Percentiles rank a stretch among this genome's conserved stretches.
These are phyloP conservation scores for Physocephala rufipes DNA, from an alignment of 2,888 invertebrate genomes.

Conservation along the genomic window DNA sequence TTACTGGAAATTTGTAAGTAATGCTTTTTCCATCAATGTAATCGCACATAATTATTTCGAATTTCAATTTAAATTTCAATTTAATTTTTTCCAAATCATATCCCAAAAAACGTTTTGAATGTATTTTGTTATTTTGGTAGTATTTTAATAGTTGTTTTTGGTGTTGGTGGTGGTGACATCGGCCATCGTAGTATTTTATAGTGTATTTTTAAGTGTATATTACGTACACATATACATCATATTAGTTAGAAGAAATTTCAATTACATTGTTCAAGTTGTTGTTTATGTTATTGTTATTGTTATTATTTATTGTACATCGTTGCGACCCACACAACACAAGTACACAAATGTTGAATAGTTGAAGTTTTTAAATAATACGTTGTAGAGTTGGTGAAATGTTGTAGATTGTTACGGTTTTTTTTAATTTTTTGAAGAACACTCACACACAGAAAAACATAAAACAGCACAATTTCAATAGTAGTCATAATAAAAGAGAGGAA, in stretches of 20 bases:
- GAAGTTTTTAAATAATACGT: slow-evolving; percentile 32
- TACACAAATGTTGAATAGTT: slow-evolving; percentile 44
- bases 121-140: background rate
- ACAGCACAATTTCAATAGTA: slow-evolving; percentile 27
- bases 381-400: background rate
- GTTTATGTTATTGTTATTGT: background rate
- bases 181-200: slow-evolving; percentile 15
- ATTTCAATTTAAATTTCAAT: slow-evolving; percentile 28
- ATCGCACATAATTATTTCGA: slow-evolving; percentile 9
- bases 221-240: background rate
- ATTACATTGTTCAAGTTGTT: slow-evolving; percentile 23
- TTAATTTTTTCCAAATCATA: slow-evolving; percentile 44
- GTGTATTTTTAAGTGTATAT: slow-evolving; percentile 13
- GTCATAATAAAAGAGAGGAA: slow-evolving; percentile 16
- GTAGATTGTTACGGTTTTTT: slow-evolving; percentile 33
- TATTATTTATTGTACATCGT: background rate
- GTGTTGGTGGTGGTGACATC: slow-evolving; percentile 17
- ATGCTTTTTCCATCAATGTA: slow-evolving; percentile 43
- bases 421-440: slow-evolving; percentile 28
- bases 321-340: slow-evolving; percentile 36
- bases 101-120: slow-evolving; percentile 53
- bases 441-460: slow-evolving; percentile 32
- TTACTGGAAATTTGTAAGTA: slow-evolving; percentile 53
- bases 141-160: background rate
- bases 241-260: background rate